Base-by-base conservation (phyloP, 2,888 invertebrate species). In the Cecidostiba fungosa region DNA sequence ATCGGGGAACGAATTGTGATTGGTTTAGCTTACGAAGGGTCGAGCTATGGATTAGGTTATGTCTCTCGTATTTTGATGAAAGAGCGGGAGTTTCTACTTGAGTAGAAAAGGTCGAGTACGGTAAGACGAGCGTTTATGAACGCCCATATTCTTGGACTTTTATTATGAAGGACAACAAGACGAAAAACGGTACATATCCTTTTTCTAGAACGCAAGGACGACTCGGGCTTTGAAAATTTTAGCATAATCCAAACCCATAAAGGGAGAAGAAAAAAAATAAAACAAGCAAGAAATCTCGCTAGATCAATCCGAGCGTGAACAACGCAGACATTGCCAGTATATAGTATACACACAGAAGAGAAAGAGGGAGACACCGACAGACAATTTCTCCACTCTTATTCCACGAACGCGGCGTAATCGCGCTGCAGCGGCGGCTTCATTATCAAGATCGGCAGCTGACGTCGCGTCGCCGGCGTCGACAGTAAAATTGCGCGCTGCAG, bases 401-500 rank as follows among this genome's bases (percentile, higher is more conserved):
- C 26, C 43, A 54, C 23, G 54, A 79, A 32, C 32, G 66, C 6
- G 32, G 43, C 19, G 47, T 32, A 78, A 78, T 78, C 66, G 69
- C 47, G 80, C 73, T 14, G 47, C 59, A 62, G 59, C 81, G 73
- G 72, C 73, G 29, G 47, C 59, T 74, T 81, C 81, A 81, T 81
- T 74, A 74, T 74, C 73, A 81, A 62, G 73, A 81, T 81, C 81
- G 72, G 59, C 81, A 29, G 62, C 66, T 29, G 66, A 66, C 66
- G 23, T 66, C 66, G 66, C 66, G 66, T 59, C 66, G 66, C 26
- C 66, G 66, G 32, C 43, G 73, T 29, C 73, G 81, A 81, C 73
- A 29, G 81, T 74, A n/a, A 81, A 74, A 81, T 74, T 74, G 73
- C 73, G 59, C 29, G n/a, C 26, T 29, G 36, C 72, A 26, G 72